Base-by-base conservation (phyloP, 2,888 invertebrate species). In the Melieria omissa region DNA sequence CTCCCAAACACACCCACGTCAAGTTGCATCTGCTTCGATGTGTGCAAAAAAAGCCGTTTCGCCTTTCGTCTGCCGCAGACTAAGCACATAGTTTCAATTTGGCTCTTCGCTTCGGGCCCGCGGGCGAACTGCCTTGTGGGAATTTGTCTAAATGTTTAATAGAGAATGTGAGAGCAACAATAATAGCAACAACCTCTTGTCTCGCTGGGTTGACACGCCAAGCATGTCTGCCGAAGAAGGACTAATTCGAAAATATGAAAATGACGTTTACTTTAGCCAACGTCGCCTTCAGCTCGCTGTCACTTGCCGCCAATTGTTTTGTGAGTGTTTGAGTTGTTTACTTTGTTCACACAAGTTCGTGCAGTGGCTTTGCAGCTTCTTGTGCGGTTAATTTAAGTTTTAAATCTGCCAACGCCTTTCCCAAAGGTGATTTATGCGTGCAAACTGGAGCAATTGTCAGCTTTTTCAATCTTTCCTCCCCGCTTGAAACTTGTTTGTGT, bases 91-190 rank as follows among this genome's bases (percentile, higher is more conserved):
- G 29, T 29, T 29, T 29, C 29, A 3, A 29, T 29, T 29, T 29
- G 29, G 29, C 29, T 29, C 29, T 29, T 29, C 29, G 29, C 29
- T 29, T 29, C 2, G 29, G 29, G 29, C 29, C 63, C 42, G 14
- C 65, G 45, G 42, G 45, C 16, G 54, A 46, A 45, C 55, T 44
- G 65, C 54, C 55, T 57, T 45, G 14, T 44, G 55, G 5, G 57
- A 57, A 65, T 65, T 65, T 65, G 55, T 44, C 45, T 14, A 57
- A 55, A 16, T 65, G 46, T 55, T 44, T 65, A 65, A 16, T 64
- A 64, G 52, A 64, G 16, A 52, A 49, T 57, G 3, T 55, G 9
- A 44, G 4, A 65, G 16, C 12, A 65, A 54, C 8, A 65, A 54
- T 4, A 65, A 42, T 5, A 61, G n/a, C 44, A 29, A 45, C 12